Conservation (phyloP, 2,888 invertebrate genomes). For the Epinotia nisella region DNA sequence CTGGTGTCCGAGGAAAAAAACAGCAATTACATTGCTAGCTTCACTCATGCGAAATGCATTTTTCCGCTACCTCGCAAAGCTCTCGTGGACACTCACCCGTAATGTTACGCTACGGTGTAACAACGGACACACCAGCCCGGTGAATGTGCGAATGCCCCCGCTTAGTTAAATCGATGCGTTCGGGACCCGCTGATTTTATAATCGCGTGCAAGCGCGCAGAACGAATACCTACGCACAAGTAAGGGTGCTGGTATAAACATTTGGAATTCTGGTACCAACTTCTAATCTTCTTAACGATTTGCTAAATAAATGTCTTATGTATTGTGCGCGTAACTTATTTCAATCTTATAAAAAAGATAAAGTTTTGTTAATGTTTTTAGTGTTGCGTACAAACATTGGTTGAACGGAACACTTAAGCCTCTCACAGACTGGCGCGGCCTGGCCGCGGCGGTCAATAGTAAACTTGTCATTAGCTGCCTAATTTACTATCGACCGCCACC, state of each 20-base stretch:
- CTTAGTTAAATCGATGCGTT: conserved; percentile 76
- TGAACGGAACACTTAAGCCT: too few relatives aligned
- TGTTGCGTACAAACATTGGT: too few relatives aligned
- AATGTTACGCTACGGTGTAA: conserved; percentile 62
- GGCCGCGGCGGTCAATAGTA: too few relatives aligned
- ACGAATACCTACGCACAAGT: conserved; percentile 31
- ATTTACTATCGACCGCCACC: too few relatives aligned
- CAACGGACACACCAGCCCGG: conserved; percentile 55
- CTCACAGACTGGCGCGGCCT: too few relatives aligned
- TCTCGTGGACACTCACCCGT: not conserved
- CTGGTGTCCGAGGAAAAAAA: too few relatives aligned
- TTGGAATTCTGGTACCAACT: conserved; percentile 16
- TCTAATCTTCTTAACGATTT: not conserved
- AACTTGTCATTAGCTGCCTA: too few relatives aligned
- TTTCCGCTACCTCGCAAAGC: too few relatives aligned
- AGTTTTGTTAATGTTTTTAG: too few relatives aligned
- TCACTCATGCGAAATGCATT: too few relatives aligned
- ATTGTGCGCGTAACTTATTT: not conserved
- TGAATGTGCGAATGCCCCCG: conserved; percentile 69
- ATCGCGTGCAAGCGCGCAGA: conserved; percentile 54
- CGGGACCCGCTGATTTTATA: conserved; percentile 74
- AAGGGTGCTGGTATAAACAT: conserved; percentile 3
- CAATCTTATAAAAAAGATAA: not conserved
- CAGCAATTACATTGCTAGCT: too few relatives aligned
- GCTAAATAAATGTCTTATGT: too few relatives aligned